Evolutionary conservation across 2,113 vertebrate species (phyloP).

Genomic region (Barbus barbus): DNA sequence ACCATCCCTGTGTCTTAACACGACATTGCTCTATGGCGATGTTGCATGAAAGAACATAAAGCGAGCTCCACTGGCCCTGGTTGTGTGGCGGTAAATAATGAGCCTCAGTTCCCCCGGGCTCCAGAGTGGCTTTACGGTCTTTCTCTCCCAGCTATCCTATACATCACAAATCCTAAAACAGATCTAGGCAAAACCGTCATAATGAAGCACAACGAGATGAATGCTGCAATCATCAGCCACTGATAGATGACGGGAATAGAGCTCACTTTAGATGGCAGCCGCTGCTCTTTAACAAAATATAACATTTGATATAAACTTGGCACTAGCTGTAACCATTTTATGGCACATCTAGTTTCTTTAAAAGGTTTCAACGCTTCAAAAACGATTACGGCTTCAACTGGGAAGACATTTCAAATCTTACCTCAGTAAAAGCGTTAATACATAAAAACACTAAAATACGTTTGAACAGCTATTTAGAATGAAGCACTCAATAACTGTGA

Average conservation of each 20-base stretch:
- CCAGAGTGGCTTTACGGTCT: background rate
- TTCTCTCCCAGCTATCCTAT: background rate
- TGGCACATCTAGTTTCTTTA: slow-evolving; percentile 20
- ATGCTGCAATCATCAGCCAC: slow-evolving; percentile 5
- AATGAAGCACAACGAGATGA: slow-evolving; percentile 9
- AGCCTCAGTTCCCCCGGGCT: background rate
- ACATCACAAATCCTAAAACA: slow-evolving; percentile 9
- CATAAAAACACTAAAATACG: slow-evolving; percentile 1
- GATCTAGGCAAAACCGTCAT: background rate
- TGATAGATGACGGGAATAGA: background rate
- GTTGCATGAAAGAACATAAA: background rate
- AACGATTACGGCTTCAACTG: background rate
- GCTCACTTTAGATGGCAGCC: slow-evolving; percentile 5
- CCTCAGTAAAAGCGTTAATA: slow-evolving; percentile 19
- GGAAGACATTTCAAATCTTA: background rate
- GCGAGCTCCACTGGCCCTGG: background rate
- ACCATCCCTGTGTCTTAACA: background rate
- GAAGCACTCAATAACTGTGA: background rate
- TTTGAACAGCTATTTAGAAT: slow-evolving; percentile 9
- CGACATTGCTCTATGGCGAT: background rate
- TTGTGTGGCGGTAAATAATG: background rate
- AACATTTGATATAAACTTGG: slow-evolving; percentile 6
- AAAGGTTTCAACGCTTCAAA: slow-evolving; percentile 24
- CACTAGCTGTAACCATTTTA: background rate
- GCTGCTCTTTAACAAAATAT: background rate